phyloP scores from a whole-genome alignment of 2,888 invertebrate genomes.

The Cheilosia urbana region DNA sequence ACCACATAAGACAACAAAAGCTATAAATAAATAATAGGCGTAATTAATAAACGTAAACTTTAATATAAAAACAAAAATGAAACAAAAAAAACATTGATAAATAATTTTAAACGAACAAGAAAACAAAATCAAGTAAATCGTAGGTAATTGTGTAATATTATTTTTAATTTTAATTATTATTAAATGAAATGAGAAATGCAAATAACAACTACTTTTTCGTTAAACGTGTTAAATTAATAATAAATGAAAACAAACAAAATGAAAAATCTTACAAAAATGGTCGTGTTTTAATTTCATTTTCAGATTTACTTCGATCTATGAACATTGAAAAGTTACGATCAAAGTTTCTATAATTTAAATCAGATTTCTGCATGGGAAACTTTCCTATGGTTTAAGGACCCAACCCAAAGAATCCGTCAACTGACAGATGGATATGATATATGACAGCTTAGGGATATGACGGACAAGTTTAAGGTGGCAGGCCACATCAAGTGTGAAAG shows the following conservation, averaged over 20 bases:
- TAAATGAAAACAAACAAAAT: slow-evolving; percentile 71
- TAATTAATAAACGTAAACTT: slow-evolving; percentile 65
- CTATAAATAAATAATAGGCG: slow-evolving; percentile 70
- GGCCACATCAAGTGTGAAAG: no score
- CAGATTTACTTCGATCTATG: no score
- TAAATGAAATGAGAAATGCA: slow-evolving; percentile 72
- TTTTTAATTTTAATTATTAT: slow-evolving; percentile 72
- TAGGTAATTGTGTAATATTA: slow-evolving; percentile 74
- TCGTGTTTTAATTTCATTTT: not conserved
- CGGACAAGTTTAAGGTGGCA: no score
- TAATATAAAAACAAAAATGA: slow-evolving; percentile 39
- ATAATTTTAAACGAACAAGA: slow-evolving; percentile 33
- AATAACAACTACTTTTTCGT: slow-evolving; percentile 74
- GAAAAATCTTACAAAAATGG: slow-evolving; percentile 59
- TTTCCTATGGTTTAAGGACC: no score
- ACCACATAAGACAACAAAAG: slow-evolving; percentile 52
- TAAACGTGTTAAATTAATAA: slow-evolving; percentile 75
- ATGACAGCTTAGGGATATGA: no score
- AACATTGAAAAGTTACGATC: no score
- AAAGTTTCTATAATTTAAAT: no score
- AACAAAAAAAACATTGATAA: slow-evolving; percentile 30
- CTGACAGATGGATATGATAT: no score
- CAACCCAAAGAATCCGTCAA: no score
- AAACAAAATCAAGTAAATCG: slow-evolving; percentile 55
- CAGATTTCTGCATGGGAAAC: no score